Evolutionary conservation across 1,140 invertebrate genomes (phyloP), one percentile per base, ranked within the genome.

Genomic region (Parasteatoda tepidariorum): DNA sequence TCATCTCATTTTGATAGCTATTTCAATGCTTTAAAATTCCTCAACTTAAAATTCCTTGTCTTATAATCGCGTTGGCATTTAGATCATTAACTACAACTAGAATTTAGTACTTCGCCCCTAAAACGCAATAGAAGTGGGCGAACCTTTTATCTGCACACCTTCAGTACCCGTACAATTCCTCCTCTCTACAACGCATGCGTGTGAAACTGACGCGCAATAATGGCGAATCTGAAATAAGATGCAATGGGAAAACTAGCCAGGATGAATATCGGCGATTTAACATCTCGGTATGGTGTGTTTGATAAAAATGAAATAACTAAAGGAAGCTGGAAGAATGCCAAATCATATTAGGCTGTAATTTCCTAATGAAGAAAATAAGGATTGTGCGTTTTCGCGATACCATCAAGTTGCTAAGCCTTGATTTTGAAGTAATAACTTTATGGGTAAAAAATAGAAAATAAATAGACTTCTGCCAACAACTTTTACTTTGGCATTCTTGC

Each of bases 181-280:
- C 2, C 15, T 34, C n/a, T 79, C 6, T 9, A 18, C 24, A 55
- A 64, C 75, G 75, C 75, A 57, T 68, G 48, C 54, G 75, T 57
- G 15, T 30, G 18, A 11, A 18, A 18, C 67, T 26, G 41, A 61
- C 33, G 55, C 67, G 66, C 48, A 54, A 81, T 81, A 61, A 81
- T 70, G 78, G 78, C 54, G 66, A 66, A 70, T 57, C 61, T 34
- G 71, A 70, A 41, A 41, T 41, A 41, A 70, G 54, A 57, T 81
- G 64, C 54, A 41, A 81, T 59, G 5, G 33, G 28, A 70, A 64
- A 68, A 66, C 54, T 70, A 33, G 48, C 78, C 66, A n/a, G 66
- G 62, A 75, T 48, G 34, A 81, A 48, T 41, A 70, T 81, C 78
- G 61, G 66, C 78, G 66, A 81, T 81, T 71, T 81, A 68, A 66